Conservation (phyloP, 2,797 vertebrate genomes). For the Lutra lutra region DNA sequence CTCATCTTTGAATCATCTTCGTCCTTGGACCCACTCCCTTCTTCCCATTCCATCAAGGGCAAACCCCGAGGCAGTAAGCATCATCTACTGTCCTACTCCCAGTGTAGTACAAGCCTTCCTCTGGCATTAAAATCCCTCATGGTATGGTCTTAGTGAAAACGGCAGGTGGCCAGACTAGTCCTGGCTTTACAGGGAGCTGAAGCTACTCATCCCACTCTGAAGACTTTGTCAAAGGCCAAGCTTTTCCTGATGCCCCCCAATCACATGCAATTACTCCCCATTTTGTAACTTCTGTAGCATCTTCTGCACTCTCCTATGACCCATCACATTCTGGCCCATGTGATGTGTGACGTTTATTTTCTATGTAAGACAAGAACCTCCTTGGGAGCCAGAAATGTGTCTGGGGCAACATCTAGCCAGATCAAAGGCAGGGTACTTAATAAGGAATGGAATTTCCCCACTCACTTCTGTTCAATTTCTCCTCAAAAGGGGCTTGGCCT, state of each 20-base stretch:
- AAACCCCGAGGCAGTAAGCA: not conserved
- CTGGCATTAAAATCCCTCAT: not conserved
- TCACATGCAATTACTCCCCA: not conserved
- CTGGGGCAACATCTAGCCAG: not conserved
- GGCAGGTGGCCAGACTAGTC: not conserved
- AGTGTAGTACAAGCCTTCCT: not conserved
- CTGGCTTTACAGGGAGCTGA: not conserved
- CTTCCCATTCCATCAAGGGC: not conserved
- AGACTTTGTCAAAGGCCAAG: not conserved
- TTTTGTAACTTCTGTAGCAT: not conserved
- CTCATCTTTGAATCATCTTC: conserved; percentile 29
- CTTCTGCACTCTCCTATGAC: not conserved
- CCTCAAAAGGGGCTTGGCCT: not conserved
- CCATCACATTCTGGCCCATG: not conserved
- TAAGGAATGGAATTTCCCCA: not conserved
- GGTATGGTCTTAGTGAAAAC: not conserved
- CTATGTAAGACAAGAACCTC: conserved; percentile 13
- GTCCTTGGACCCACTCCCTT: not conserved
- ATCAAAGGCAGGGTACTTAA: conserved; percentile 23
- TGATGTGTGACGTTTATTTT: not conserved
- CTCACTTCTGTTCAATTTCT: not conserved
- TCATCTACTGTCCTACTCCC: not conserved
- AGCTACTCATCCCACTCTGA: not conserved
- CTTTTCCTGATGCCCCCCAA: not conserved
- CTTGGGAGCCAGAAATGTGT: not conserved